A percentile compares a stretch with the other conserved stretches of the same genome.
Evolutionary conservation across 2,888 invertebrate genomes (phyloP).

Genomic region (Tenthredo amoena): DNA sequence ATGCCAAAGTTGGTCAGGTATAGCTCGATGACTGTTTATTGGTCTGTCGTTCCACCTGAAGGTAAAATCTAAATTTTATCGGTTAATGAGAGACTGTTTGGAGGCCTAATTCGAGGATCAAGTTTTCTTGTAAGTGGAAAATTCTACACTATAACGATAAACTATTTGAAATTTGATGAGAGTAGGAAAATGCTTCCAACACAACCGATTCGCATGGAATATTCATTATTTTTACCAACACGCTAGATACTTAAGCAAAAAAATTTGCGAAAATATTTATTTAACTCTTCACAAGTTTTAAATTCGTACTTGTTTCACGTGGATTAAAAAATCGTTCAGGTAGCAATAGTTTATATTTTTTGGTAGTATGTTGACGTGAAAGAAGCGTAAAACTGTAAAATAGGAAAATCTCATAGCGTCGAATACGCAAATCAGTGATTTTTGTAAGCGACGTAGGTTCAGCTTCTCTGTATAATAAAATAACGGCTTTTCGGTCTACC

Average conservation of each 20-base stretch:
- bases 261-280: too few relatives aligned
- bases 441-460: not conserved
- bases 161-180: too few relatives aligned
- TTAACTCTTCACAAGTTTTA: too few relatives aligned
- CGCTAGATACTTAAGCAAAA: too few relatives aligned
- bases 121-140: too few relatives aligned
- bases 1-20: not conserved
- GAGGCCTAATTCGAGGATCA: too few relatives aligned
- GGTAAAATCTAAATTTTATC: not conserved
- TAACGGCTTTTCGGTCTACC: not conserved
- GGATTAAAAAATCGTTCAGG: too few relatives aligned
- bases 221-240: too few relatives aligned
- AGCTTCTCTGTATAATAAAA: not conserved
- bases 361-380: not conserved
- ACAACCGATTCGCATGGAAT: too few relatives aligned
- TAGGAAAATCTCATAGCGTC: not conserved
- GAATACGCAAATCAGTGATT: not conserved
- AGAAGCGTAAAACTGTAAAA: not conserved
- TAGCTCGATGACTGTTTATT: not conserved
- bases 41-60: not conserved
- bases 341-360: not conserved
- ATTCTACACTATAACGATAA: too few relatives aligned
- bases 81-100: not conserved
- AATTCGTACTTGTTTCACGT: too few relatives aligned
- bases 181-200: too few relatives aligned